These are phyloP conservation scores for Mus minutoides DNA, from an alignment of 2,797 vertebrate species.

Conservation along the genomic window DNA sequence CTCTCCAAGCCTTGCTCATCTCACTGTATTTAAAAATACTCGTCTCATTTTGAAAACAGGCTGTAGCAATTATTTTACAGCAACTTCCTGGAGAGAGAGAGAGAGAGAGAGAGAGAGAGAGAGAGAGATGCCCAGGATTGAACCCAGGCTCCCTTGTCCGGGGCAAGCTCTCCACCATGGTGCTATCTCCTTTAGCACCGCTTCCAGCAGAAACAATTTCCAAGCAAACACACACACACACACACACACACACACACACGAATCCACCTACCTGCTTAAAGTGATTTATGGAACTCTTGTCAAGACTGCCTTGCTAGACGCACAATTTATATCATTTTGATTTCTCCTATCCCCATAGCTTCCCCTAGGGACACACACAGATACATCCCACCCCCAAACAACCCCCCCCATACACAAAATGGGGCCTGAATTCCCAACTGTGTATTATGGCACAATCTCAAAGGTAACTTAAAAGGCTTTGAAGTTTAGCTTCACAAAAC, in stretches of 20 bases:
- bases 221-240: conserved; percentile 17
- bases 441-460: conserved; percentile 58
- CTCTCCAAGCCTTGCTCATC: neutral
- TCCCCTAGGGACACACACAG: neutral
- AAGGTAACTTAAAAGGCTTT: conserved; percentile 47
- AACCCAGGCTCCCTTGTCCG: neutral
- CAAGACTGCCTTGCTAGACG: conserved; percentile 22
- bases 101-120: neutral
- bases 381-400: too few species aligned
- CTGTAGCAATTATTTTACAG: conserved; percentile 39
- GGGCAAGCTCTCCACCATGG: neutral
- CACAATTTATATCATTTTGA: conserved; percentile 1
- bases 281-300: conserved; percentile 5
- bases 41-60: neutral
- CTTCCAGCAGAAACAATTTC: neutral
- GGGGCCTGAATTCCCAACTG: conserved; percentile 61
- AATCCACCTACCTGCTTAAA: neutral
- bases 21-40: conserved; percentile 21
- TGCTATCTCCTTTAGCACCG: neutral
- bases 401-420: neutral
- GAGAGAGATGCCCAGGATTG: neutral
- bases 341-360: conserved; percentile 33
- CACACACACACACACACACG: neutral
- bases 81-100: neutral
- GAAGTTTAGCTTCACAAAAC: conserved; percentile 45